Evolutionary conservation across 2,888 invertebrate species (phyloP).

Genomic region (Orthonevra nobilis): DNA sequence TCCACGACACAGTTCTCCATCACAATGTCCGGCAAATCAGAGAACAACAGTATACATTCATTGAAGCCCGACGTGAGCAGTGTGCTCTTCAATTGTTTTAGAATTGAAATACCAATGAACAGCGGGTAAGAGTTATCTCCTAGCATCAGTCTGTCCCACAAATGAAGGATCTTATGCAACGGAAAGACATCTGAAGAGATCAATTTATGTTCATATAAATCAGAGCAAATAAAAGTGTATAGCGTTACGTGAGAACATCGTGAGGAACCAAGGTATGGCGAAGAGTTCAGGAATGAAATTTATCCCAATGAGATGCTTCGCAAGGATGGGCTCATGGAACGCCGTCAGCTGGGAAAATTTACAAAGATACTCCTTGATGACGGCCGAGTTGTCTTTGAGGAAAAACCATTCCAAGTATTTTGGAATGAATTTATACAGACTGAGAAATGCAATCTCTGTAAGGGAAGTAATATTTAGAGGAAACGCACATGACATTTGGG

Average conservation of each 20-base stretch:
- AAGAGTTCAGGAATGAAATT: constrained; percentile 98
- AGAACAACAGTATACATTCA: constrained; percentile 98
- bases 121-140: constrained; percentile 96
- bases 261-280: constrained; percentile 99
- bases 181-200: constrained; percentile 94
- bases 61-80: constrained; percentile 96
- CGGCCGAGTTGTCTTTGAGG: constrained; percentile 96
- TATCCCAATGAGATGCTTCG: constrained; percentile 94
- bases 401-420: constrained; percentile 98
- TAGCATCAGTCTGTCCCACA: constrained; percentile 97
- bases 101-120: constrained; percentile 95
- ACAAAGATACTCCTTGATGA: constrained; percentile 98
- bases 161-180: constrained; percentile 96
- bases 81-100: constrained; percentile 91
- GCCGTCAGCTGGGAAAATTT: constrained; percentile 98
- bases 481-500: neutral
- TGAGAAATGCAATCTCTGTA: constrained; percentile 96
- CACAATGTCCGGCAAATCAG: constrained; percentile 98
- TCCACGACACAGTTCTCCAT: constrained; percentile 95
- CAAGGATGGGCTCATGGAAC: constrained; percentile 95
- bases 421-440: constrained; percentile 96
- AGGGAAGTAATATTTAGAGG: no score
- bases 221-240: constrained; percentile 11
- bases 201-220: constrained; percentile 28
- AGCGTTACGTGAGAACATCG: constrained; percentile 97